Conservation (phyloP, 2,888 invertebrate genomes). For the Diplazon laetatorius region DNA sequence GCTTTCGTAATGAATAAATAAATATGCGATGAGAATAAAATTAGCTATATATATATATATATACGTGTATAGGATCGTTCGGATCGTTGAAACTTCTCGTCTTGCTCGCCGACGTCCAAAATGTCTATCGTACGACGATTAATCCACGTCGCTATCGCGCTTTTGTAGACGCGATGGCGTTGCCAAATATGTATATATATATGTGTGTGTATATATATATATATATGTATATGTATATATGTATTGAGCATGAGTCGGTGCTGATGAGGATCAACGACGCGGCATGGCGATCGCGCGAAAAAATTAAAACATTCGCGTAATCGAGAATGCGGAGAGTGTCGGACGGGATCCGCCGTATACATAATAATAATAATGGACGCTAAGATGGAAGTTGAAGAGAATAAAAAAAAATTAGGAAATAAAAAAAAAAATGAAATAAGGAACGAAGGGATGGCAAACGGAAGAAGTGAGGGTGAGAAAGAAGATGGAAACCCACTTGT, state of each 20-base stretch:
- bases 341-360: slow-evolving; percentile 39
- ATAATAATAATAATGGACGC: slow-evolving; percentile 32
- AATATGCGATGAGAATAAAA: background rate
- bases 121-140: slow-evolving; percentile 1
- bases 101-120: background rate
- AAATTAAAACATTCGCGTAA: slow-evolving; percentile 37
- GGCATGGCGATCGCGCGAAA: background rate
- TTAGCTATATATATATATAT: too few species aligned
- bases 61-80: too few species aligned
- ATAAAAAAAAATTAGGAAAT: slow-evolving; percentile 19
- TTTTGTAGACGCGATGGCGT: too few species aligned
- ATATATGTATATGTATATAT: too few species aligned
- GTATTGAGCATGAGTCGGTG: too few species aligned
- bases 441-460: slow-evolving; percentile 32
- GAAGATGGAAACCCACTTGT: slow-evolving; percentile 52
- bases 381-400: background rate
- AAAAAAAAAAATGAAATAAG: slow-evolving; percentile 26
- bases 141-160: slow-evolving; percentile 1
- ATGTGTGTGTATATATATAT: too few species aligned
- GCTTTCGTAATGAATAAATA: slow-evolving; percentile 23
- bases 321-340: slow-evolving; percentile 24
- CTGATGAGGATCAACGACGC: too few species aligned
- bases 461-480: background rate
- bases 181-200: too few species aligned
- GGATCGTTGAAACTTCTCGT: slow-evolving; percentile 7